Conservation (phyloP, 2,888 invertebrate genomes). For the Cheilosia urbana region DNA sequence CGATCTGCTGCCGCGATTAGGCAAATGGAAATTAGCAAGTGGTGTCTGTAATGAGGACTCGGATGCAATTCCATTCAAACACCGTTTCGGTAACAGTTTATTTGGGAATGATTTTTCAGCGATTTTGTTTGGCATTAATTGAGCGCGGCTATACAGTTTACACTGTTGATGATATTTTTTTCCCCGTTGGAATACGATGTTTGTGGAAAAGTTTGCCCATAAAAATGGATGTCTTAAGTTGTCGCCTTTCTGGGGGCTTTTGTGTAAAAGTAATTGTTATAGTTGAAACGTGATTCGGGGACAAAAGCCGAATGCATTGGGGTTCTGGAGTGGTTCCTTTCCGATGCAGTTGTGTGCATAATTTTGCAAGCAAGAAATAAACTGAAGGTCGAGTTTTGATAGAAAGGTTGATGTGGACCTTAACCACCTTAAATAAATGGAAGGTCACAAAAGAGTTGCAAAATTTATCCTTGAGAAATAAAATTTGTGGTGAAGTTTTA, state of each 20-base stretch:
- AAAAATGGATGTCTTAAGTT: conserved; percentile 50
- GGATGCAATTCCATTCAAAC: conserved; percentile 53
- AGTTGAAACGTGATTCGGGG: conserved; percentile 34
- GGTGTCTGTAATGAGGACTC: conserved; percentile 71
- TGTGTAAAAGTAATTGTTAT: conserved; percentile 46
- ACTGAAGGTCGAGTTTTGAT: too few relatives aligned
- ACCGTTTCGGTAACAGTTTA: conserved; percentile 46
- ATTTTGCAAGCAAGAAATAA: too few relatives aligned
- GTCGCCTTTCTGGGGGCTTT: conserved; percentile 2
- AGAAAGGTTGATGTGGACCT: too few relatives aligned
- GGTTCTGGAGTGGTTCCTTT: neutral
- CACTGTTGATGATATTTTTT: neutral
- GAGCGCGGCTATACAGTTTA: neutral
- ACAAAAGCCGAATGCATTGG: neutral
- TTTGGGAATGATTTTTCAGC: conserved; percentile 16
- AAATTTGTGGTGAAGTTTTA: too few relatives aligned
- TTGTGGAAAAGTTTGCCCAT: conserved; percentile 11
- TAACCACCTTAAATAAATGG: too few relatives aligned
- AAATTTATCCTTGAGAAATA: too few relatives aligned
- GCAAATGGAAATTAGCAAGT: conserved; percentile 72
- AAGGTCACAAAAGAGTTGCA: too few relatives aligned
- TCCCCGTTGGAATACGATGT: neutral
- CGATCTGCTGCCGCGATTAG: conserved; percentile 67
- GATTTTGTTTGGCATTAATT: conserved; percentile 29
- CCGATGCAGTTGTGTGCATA: too few relatives aligned